These are phyloP conservation scores for Xanthorhoe designata DNA, from an alignment of 2,888 invertebrate genomes.

Conservation along the genomic window DNA sequence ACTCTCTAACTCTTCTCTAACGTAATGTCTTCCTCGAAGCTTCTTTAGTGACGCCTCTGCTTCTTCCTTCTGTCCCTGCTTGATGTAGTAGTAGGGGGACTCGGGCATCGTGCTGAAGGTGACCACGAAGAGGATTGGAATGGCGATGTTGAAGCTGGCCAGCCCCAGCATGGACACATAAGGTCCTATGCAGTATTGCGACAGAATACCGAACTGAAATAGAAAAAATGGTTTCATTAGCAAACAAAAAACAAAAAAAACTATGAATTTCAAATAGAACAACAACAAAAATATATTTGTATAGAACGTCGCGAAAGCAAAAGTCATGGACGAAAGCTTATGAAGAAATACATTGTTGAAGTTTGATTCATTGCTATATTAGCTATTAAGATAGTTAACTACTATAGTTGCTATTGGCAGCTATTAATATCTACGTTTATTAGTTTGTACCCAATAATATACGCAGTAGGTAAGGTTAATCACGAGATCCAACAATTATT, in stretches of 20 bases:
- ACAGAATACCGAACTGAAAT: conserved; percentile 84
- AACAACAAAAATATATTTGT: background rate
- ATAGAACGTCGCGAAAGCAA: background rate
- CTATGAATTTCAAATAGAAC: background rate
- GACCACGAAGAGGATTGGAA: conserved; percentile 84
- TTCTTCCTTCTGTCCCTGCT: conserved; percentile 75
- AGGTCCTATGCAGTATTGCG: conserved; percentile 86
- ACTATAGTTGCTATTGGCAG: too few relatives aligned
- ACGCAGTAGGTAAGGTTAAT: background rate
- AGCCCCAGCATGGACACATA: conserved; percentile 84
- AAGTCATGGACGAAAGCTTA: conserved; percentile 10
- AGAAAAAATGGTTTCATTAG: conserved; percentile 29
- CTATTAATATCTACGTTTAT: too few relatives aligned
- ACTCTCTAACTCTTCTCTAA: conserved; percentile 82
- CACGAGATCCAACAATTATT: conserved; percentile 6
- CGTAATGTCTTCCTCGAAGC: conserved; percentile 83
- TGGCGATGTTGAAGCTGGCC: conserved; percentile 83
- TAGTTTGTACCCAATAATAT: background rate
- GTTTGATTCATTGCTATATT: background rate
- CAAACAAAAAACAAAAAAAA: background rate
- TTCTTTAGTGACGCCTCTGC: conserved; percentile 85
- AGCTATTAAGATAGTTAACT: background rate
- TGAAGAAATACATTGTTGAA: conserved; percentile 6
- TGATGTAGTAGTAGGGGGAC: conserved; percentile 87
- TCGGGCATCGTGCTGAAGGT: conserved; percentile 88